A percentile compares a stretch with the other conserved stretches of the same genome.
Conservation (phyloP, 2,888 invertebrate species). For the Eupsilia transversa region DNA sequence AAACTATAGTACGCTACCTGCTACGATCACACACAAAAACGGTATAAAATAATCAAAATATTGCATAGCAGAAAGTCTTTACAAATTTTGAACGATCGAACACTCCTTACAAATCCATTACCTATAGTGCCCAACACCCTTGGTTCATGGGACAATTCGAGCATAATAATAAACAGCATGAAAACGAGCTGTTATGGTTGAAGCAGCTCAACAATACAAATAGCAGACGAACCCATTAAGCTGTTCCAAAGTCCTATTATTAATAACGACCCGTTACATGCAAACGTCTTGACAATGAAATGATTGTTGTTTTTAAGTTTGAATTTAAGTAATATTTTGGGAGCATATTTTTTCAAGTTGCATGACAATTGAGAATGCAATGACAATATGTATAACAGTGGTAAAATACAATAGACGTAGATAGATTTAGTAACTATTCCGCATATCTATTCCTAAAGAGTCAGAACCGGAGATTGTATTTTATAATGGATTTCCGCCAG, state of each 20-base stretch:
- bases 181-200: conserved; percentile 19
- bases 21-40: too few species aligned
- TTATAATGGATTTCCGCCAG: too few species aligned
- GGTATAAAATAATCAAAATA: too few species aligned
- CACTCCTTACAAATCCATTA: background rate
- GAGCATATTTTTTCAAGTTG: background rate
- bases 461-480: too few species aligned
- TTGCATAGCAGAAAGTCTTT: too few species aligned
- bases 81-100: too few species aligned
- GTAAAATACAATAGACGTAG: too few species aligned
- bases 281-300: conserved; percentile 39
- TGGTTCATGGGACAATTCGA: background rate
- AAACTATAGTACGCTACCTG: too few species aligned
- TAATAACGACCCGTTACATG: conserved; percentile 22
- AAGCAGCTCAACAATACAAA: conserved; percentile 26
- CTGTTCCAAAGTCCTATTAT: conserved; percentile 33
- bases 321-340: conserved; percentile 5
- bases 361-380: background rate
- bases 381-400: too few species aligned
- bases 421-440: too few species aligned
- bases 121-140: background rate
- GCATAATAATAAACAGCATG: conserved; percentile 27
- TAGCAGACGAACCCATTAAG: conserved; percentile 24
- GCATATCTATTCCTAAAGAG: too few species aligned
- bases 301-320: conserved; percentile 15